Evolutionary conservation across 2,797 vertebrate genomes (phyloP).

Genomic region (Parauchenoglanis ngamensis): DNA sequence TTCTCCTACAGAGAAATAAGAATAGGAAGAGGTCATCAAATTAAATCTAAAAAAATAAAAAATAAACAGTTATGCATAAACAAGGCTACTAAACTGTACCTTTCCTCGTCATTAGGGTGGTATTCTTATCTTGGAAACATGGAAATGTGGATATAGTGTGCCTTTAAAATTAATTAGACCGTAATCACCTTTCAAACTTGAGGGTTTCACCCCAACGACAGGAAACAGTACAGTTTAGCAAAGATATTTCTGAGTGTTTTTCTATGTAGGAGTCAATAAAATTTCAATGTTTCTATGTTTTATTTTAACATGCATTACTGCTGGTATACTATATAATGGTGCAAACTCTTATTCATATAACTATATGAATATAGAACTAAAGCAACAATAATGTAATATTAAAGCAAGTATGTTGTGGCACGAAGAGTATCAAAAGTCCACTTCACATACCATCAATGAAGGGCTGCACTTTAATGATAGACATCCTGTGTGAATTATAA

Average conservation of each 20-base stretch:
- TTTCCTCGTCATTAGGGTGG: background rate
- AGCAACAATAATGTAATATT: background rate
- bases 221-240: background rate
- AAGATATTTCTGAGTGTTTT: background rate
- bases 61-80: background rate
- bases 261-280: too few relatives aligned
- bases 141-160: background rate
- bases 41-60: background rate
- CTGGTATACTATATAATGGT: background rate
- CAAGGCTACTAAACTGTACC: background rate
- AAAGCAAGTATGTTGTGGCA: background rate
- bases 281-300: background rate
- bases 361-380: background rate
- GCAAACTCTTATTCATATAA: background rate
- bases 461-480: conserved; percentile 61
- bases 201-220: background rate
- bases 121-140: background rate
- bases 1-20: conserved; percentile 42
- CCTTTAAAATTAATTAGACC: background rate
- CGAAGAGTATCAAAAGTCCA: background rate
- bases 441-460: conserved; percentile 53
- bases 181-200: background rate
- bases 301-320: background rate
- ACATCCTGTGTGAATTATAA: conserved; percentile 41
- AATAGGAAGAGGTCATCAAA: conserved; percentile 8